Base-by-base conservation (phyloP, 2,888 invertebrate species). In the Chloroclysta siterata region DNA sequence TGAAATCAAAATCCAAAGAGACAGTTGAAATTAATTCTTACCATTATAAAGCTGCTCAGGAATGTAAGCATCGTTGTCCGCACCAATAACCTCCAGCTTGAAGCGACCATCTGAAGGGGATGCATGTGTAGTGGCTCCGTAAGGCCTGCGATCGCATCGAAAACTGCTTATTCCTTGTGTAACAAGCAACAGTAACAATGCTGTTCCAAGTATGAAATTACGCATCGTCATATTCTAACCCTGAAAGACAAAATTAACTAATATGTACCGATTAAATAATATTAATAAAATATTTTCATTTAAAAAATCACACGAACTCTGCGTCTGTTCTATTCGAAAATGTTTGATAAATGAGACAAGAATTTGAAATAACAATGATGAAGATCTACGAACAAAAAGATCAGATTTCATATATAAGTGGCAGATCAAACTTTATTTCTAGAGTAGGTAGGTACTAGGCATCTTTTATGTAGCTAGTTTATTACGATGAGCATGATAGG, bases 31-130 rank as follows among this genome's bases (percentile, higher is more conserved):
- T 2, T 8, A 17, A 46, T 8, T 8, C 36, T 66, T 76, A 88
- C 91, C 89, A 65, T 77, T 83, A 68, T 92, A 92, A 2, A 89
- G 78, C 72, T 92, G 90, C 57, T 88, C 87, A 7, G 92, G 92
- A 64, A 91, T 84, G 54, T 91, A 91, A 1, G 83, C 79, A 61
- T 83, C 77, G 48, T 82, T 78, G 5, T 84, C 83, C 14, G 77
- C 72, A 6, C 80, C 87, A 8, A 81, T 54, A 0, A 90, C 80
- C 2, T 73, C 63, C 39, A 92, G 67, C 54, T 82, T 79, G 50
- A 84, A 91, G 1, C 90, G 79, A 0, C 92, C 91, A 67, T 91
- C 91, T 0, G 91, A 71, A n/a, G 83, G 75, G 0, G 88, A 84
- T 0, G 89, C 72, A 63, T 82, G 82, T 0, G 84, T 79, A 3